phyloP scores from a whole-genome alignment of 2,113 vertebrate genomes.

The Mionectes macconnelli region DNA sequence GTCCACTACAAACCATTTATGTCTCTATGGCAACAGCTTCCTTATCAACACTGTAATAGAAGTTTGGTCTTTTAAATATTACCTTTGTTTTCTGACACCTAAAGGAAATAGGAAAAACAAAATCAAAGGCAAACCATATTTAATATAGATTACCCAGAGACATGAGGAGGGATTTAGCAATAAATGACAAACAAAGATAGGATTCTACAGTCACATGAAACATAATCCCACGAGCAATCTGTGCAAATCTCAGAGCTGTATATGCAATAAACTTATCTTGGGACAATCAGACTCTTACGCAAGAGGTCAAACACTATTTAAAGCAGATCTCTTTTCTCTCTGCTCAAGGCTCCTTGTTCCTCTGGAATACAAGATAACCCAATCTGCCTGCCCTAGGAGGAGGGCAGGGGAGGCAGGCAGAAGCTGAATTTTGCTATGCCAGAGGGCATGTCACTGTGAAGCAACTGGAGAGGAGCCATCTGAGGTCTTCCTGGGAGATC shows the following conservation, averaged over 20 bases:
- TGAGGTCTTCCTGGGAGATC: background rate
- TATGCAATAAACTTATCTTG: conserved; percentile 42
- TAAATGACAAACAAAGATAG: conserved; percentile 22
- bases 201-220: conserved; percentile 45
- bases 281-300: conserved; percentile 24
- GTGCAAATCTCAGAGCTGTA: conserved; percentile 28
- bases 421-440: background rate
- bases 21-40: conserved; percentile 54
- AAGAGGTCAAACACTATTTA: conserved; percentile 52
- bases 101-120: background rate
- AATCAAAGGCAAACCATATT: background rate
- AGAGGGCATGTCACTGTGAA: background rate
- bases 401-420: background rate
- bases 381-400: background rate
- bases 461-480: background rate
- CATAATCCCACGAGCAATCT: conserved; percentile 53
- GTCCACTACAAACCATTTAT: background rate
- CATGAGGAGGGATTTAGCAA: conserved; percentile 13
- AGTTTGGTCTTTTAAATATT: background rate
- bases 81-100: background rate
- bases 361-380: background rate
- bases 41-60: background rate
- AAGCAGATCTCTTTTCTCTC: conserved; percentile 3
- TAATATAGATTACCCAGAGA: conserved; percentile 16
- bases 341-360: background rate